A percentile compares a stretch with the other conserved stretches of the same genome.
phyloP scores from a whole-genome alignment of 2,888 invertebrate species.

The Pimpla rufipes region DNA sequence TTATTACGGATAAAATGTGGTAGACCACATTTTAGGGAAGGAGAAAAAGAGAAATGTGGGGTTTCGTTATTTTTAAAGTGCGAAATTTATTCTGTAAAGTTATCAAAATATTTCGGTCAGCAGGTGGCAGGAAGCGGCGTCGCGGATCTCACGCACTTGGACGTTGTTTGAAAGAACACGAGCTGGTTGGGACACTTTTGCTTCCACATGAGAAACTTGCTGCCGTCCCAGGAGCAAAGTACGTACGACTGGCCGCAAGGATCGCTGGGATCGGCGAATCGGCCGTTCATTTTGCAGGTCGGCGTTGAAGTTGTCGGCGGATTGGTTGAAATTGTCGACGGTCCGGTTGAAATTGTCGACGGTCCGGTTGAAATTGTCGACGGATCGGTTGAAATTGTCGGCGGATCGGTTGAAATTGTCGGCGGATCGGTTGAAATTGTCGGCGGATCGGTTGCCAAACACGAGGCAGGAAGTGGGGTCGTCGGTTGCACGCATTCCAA shows the following conservation, averaged over 20 bases:
- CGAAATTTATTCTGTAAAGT: too few species aligned
- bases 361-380: background rate
- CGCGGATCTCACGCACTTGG: background rate
- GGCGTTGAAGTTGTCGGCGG: background rate
- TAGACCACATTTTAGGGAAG: too few species aligned
- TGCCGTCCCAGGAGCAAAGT: constrained; percentile 27
- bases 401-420: background rate
- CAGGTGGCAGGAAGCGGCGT: background rate
- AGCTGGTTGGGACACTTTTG: constrained; percentile 34
- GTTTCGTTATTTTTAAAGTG: too few species aligned
- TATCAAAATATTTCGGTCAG: background rate
- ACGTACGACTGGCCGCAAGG: background rate
- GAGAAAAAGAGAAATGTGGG: too few species aligned
- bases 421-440: background rate
- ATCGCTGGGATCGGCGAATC: constrained; percentile 14
- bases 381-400: background rate
- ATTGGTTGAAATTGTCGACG: background rate
- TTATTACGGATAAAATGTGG: too few species aligned
- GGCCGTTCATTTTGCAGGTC: background rate
- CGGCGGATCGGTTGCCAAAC: background rate
- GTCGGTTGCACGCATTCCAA: background rate
- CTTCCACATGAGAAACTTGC: background rate
- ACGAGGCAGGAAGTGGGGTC: background rate
- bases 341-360: background rate
- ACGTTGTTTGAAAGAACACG: background rate